Evolutionary conservation across 53 echinoderm and acorn worm species (phyloP), one percentile per base, ranked within the genome.

Genomic region (Paracentrotus lividus): DNA sequence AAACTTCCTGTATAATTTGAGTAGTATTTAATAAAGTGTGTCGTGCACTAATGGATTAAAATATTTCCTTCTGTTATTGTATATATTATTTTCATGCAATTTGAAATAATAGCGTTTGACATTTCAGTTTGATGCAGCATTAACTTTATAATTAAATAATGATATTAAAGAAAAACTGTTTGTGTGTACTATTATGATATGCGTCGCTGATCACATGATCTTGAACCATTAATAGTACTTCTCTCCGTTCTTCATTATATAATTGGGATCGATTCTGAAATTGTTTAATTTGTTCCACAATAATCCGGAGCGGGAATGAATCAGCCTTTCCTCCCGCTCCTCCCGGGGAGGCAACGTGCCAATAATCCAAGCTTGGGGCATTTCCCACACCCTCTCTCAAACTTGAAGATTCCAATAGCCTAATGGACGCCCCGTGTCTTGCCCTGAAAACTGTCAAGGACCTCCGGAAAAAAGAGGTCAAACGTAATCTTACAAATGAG

Each of bases 371-470:
- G 86, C 86, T 86, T 3, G 54, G 33, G 86, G 86, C 86, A 86
- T 53, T 86, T 86, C 34, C 86, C 33, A 53, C 86, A 86, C 56
- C 65, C 60, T 87, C 87, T 87, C 24, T 57, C 47, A 13, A 0
- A 45, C 36, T 56, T 56, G 55, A 33, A 18, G 36, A 34, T 56
- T 55, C 33, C 33, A 56, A 86, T 86, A 56, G 86, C 86, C 34
- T 86, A 34, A 86, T 81, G 81, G 45, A 81, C 45, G 81, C n/a
- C 45, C 81, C 81, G 34, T 86, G 86, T 56, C 56, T 54, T 86
- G 86, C 86, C 89, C 89, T 59, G 89, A 89, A 89, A 68, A 23
- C 91, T 90, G 91, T 90, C 72, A 90, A 72, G 52, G 69, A 72
- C 91, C 31, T 23, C 69, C 5, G 75, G 75, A 72, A 68, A 64